Evolutionary conservation across 1,140 invertebrate species (phyloP).

Genomic region (Zaprionus ornatus): DNA sequence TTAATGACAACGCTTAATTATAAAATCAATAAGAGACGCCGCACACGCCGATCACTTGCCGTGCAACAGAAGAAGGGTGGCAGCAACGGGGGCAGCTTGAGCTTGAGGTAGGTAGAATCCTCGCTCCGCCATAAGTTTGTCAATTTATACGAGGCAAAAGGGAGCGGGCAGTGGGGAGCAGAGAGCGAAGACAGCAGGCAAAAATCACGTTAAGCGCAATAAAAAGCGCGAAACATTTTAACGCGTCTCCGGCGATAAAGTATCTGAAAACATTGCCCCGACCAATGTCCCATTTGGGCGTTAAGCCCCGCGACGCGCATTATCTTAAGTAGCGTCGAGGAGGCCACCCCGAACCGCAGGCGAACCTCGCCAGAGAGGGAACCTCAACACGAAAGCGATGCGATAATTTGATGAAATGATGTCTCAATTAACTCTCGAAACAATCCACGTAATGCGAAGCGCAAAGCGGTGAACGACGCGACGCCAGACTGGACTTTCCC

Average conservation of each 20-base stretch:
- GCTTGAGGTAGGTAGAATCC: conserved; percentile 20
- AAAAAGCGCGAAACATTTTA: conserved; percentile 82
- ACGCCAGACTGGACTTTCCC: too few species aligned
- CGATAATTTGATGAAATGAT: conserved; percentile 80
- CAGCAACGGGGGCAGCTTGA: conserved; percentile 4
- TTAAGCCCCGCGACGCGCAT: conserved; percentile 66
- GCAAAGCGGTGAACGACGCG: background rate
- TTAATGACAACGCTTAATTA: conserved; percentile 83
- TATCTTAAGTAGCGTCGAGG: conserved; percentile 65
- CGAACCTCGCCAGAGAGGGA: conserved; percentile 9
- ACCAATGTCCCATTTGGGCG: conserved; percentile 70
- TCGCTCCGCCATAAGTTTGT: conserved; percentile 71
- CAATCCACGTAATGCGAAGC: background rate
- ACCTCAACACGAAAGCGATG: conserved; percentile 25
- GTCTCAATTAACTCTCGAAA: conserved; percentile 71
- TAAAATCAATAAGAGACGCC: conserved; percentile 82
- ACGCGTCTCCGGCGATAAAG: conserved; percentile 76
- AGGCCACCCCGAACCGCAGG: conserved; percentile 53
- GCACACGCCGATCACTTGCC: conserved; percentile 55
- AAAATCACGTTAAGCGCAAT: conserved; percentile 80
- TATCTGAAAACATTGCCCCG: conserved; percentile 78
- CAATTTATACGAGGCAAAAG: conserved; percentile 66
- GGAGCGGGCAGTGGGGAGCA: conserved; percentile 10
- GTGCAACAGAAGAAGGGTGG: background rate
- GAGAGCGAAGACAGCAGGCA: conserved; percentile 26